A percentile compares a stretch with the other conserved stretches of the same genome.
These are phyloP conservation scores for Kuschelorhynchus macadamiae DNA, from an alignment of 2,888 invertebrate species.

Conservation along the genomic window DNA sequence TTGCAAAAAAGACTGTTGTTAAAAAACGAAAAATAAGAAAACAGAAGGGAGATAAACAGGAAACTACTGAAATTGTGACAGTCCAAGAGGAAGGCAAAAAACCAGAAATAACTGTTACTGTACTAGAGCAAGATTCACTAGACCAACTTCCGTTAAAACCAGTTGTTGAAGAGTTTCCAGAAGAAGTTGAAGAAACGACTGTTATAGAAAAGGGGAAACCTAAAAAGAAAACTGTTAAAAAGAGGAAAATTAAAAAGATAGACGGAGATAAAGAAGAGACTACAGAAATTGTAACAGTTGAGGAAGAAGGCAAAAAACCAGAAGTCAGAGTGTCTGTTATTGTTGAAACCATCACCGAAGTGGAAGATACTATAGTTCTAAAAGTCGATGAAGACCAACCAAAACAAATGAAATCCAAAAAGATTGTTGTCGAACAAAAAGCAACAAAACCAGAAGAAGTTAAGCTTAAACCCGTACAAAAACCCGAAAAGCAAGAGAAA, in stretches of 20 bases:
- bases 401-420: constrained; percentile 61
- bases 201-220: constrained; percentile 55
- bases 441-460: constrained; percentile 58
- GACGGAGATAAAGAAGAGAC: constrained; percentile 64
- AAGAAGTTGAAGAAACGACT: constrained; percentile 59
- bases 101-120: constrained; percentile 66
- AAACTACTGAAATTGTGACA: constrained; percentile 68
- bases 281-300: constrained; percentile 67
- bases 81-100: constrained; percentile 69
- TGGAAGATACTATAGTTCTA: constrained; percentile 73
- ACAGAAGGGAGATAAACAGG: constrained; percentile 60
- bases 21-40: constrained; percentile 64
- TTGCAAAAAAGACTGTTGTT: constrained; percentile 58
- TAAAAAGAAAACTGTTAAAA: constrained; percentile 56
- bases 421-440: constrained; percentile 59
- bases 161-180: constrained; percentile 59
- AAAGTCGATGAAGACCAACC: constrained; percentile 67
- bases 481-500: constrained; percentile 47
- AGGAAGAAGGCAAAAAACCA: constrained; percentile 61
- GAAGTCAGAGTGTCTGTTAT: constrained; percentile 64
- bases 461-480: constrained; percentile 63
- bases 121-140: constrained; percentile 64
- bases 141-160: constrained; percentile 58
- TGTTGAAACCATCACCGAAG: constrained; percentile 73
- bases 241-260: constrained; percentile 67